Evolutionary conservation across 2,797 vertebrate species (phyloP).

Genomic region (Ctenosaura bakeri): DNA sequence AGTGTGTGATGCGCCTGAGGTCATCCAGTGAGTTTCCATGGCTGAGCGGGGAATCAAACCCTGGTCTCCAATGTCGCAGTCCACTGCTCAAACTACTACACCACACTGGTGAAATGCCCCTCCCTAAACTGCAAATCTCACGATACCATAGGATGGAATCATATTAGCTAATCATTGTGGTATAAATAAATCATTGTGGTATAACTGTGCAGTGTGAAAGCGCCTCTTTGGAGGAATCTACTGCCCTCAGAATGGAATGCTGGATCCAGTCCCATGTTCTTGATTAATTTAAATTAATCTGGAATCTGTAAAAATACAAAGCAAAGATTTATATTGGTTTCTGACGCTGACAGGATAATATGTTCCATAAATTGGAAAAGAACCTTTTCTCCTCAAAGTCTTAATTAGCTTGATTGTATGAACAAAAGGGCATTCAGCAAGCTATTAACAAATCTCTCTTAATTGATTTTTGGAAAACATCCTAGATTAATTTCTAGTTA

Average conservation of each 20-base stretch:
- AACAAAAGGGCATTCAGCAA: constrained; percentile 18
- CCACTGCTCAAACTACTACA: no score
- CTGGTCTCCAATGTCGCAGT: no score
- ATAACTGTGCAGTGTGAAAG: no score
- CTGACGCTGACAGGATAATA: not conserved
- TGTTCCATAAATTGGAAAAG: not conserved
- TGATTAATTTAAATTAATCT: not conserved
- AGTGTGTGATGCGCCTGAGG: no score
- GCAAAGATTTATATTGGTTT: constrained; percentile 5
- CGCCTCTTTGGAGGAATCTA: not conserved
- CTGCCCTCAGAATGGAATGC: not conserved
- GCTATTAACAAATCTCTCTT: constrained; percentile 13
- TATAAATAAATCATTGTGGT: no score
- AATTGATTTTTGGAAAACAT: constrained; percentile 25
- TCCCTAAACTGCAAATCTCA: no score
- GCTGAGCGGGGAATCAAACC: no score
- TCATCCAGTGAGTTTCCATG: no score
- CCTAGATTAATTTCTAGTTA: not conserved
- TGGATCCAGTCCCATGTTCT: not conserved
- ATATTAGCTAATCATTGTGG: no score
- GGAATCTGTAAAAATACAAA: not conserved
- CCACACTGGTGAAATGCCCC: no score
- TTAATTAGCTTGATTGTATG: constrained; percentile 7
- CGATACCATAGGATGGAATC: no score
- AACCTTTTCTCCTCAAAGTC: not conserved